Conservation (phyloP, 2,113 vertebrate species). For the Trematocara nigrifrons region DNA sequence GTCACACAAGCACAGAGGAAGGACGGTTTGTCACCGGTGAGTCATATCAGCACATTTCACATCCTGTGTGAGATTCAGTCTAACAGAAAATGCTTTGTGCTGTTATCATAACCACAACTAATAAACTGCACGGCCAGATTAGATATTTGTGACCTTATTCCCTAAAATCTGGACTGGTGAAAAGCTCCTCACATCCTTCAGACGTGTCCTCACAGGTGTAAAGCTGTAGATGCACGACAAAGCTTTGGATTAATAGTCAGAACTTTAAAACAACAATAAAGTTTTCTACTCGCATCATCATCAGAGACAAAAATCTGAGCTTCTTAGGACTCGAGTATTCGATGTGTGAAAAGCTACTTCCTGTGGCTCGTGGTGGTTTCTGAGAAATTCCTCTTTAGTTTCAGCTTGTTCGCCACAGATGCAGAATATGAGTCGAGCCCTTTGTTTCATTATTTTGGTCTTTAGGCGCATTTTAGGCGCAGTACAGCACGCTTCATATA, state of each 20-base stretch:
- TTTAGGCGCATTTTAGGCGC: not conserved
- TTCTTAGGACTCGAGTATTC: constrained; percentile 59
- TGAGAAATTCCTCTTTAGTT: not conserved
- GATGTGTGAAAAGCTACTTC: constrained; percentile 39
- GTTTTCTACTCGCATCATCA: not conserved
- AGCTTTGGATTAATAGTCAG: not conserved
- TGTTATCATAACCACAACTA: not conserved
- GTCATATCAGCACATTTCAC: not conserved
- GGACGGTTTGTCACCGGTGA: not conserved
- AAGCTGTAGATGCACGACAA: not conserved
- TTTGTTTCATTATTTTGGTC: not conserved
- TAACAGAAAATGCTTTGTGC: not conserved
- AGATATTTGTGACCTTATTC: not conserved
- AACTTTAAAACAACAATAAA: not conserved
- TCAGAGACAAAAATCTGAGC: constrained; percentile 19
- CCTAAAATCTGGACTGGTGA: not conserved
- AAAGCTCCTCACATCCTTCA: not conserved
- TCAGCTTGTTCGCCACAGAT: not conserved
- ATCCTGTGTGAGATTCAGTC: not conserved
- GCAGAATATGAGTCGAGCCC: not conserved
- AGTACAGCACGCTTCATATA: not conserved
- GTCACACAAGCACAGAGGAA: not conserved
- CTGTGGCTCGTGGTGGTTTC: constrained; percentile 1
- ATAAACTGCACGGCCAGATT: not conserved
- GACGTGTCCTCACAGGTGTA: not conserved